Evolutionary conservation across 1,140 invertebrate species (phyloP).

Genomic region (Neodiprion fabricii): DNA sequence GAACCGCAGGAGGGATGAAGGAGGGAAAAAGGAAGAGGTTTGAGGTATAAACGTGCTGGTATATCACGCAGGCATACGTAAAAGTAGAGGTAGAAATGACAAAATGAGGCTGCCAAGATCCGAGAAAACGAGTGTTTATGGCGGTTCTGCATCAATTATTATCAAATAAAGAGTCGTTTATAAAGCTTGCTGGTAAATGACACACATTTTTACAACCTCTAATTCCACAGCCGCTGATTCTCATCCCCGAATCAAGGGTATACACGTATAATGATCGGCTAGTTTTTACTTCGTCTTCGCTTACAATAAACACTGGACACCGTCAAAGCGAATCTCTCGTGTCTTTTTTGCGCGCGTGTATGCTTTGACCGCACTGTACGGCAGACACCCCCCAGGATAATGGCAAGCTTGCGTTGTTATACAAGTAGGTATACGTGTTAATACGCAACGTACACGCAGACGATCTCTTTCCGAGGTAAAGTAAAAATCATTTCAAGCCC

Average conservation of each 20-base stretch:
- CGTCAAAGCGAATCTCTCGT: background rate
- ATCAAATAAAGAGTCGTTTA: slow-evolving; percentile 56
- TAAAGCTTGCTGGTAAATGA: slow-evolving; percentile 38
- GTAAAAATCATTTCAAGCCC: background rate
- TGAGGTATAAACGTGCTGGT: background rate
- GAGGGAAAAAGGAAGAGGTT: too few species aligned
- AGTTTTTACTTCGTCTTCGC: background rate
- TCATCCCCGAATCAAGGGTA: background rate
- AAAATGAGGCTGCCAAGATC: slow-evolving; percentile 34
- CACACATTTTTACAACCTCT: slow-evolving; percentile 42
- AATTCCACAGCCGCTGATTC: slow-evolving; percentile 30
- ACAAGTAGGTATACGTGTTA: too few species aligned
- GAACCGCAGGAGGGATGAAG: background rate
- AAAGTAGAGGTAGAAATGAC: slow-evolving; percentile 31
- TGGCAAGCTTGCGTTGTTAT: too few species aligned
- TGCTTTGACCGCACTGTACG: background rate
- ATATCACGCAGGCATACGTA: background rate
- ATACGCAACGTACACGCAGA: too few species aligned
- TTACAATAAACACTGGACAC: background rate
- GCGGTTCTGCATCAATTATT: slow-evolving; percentile 51
- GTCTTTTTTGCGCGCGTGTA: background rate
- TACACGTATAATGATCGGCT: background rate
- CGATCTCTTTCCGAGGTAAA: background rate
- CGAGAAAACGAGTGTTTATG: slow-evolving; percentile 45
- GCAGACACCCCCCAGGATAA: too few species aligned